Evolutionary conservation across 2,888 invertebrate genomes (phyloP).

Genomic region (Peribatodes rhomboidaria): DNA sequence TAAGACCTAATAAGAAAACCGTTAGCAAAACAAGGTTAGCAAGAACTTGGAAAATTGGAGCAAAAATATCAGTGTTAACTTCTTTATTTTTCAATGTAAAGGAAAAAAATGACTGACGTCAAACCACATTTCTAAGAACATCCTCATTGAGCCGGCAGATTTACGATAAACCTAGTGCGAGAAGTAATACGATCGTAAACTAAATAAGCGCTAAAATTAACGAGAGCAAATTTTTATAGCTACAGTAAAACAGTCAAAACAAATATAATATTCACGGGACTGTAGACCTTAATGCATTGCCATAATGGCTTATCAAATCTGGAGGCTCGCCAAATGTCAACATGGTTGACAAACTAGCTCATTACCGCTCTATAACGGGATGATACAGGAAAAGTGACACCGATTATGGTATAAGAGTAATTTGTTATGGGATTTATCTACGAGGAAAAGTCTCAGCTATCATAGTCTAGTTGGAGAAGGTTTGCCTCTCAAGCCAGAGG

Average conservation of each 20-base stretch:
- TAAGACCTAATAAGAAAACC: neutral
- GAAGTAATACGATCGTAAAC: conserved; percentile 37
- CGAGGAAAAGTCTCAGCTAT: no score
- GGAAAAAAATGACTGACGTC: neutral
- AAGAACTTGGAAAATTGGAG: neutral
- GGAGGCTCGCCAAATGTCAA: conserved; percentile 45
- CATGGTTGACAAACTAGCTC: conserved; percentile 32
- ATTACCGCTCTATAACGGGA: conserved; percentile 35
- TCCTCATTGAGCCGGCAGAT: conserved; percentile 14
- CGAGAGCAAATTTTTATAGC: conserved; percentile 34
- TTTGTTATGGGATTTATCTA: no score
- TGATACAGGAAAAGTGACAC: conserved; percentile 17
- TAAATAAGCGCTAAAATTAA: conserved; percentile 30
- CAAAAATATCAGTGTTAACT: neutral
- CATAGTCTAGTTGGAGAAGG: no score
- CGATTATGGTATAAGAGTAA: conserved; percentile 12
- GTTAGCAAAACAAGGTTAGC: neutral
- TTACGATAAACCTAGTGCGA: conserved; percentile 26
- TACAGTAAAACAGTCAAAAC: conserved; percentile 42
- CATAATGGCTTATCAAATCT: conserved; percentile 36
- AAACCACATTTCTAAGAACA: conserved; percentile 11
- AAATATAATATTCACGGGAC: conserved; percentile 32
- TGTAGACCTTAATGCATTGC: conserved; percentile 34
- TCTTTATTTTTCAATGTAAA: neutral
- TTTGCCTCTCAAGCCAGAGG: no score